These are phyloP conservation scores for Platichthys stellatus DNA, from an alignment of 2,113 vertebrate genomes.

Conservation along the genomic window DNA sequence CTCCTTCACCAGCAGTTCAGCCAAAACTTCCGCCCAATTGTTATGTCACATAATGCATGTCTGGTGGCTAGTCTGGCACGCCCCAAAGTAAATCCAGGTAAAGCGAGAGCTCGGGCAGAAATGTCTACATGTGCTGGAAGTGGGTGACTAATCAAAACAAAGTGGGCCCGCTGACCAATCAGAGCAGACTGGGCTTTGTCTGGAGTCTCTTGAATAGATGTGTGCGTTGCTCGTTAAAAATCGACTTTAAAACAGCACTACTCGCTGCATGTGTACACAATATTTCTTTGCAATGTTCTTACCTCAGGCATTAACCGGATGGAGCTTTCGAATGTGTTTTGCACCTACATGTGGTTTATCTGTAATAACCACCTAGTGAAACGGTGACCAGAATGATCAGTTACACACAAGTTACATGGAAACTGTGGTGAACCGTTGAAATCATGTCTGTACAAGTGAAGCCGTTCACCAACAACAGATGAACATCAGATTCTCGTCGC, in stretches of 20 bases:
- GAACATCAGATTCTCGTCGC: slow-evolving; percentile 35
- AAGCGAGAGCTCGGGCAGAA: too few relatives aligned
- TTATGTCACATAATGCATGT: too few relatives aligned
- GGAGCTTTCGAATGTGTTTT: neutral
- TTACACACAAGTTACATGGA: neutral
- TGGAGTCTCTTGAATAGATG: neutral
- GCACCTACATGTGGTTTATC: neutral
- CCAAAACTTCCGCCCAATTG: too few relatives aligned
- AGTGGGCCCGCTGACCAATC: too few relatives aligned
- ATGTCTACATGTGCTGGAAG: too few relatives aligned
- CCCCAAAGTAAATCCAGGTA: too few relatives aligned
- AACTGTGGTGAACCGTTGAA: slow-evolving; percentile 13
- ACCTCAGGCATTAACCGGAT: neutral
- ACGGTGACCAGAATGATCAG: neutral
- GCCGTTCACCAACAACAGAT: slow-evolving; percentile 6
- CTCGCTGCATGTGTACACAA: neutral
- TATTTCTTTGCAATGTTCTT: neutral
- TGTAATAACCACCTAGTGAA: neutral
- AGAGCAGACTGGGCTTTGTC: too few relatives aligned
- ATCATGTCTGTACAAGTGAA: slow-evolving; percentile 51
- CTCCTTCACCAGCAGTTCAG: too few relatives aligned
- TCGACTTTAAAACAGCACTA: neutral
- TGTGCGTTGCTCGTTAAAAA: neutral
- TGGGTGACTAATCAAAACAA: too few relatives aligned
- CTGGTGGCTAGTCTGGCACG: too few relatives aligned